Evolutionary conservation across 2,797 vertebrate genomes (phyloP), one percentile per base, ranked within the genome.

Genomic region (Myripristis jacobus): DNA sequence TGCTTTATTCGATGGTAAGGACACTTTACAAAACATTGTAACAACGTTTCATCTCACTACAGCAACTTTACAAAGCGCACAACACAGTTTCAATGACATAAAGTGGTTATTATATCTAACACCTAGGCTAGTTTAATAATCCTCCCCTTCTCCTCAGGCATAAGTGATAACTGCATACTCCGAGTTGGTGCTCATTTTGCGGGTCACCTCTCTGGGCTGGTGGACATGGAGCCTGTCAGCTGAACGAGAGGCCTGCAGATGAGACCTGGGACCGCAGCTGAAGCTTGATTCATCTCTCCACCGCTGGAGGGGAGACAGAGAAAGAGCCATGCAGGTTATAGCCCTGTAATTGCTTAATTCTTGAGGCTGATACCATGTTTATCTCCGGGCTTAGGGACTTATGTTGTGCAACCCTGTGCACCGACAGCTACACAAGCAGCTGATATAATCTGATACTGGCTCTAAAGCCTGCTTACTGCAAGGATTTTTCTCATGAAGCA

Each of bases 121-220:
- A 3, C 38, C 21, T 6, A 60, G 24, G 0, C 22, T 21, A 76
- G 44, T 21, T 18, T n/a, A 9, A 22, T 18, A 12, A 29, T 19
- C 3, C 10, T 41, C n/a, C 19, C 4, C 21, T 2, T 31, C 19
- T 51, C 3, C 4, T 25, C 18, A 92, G 36, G 90, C 88, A 22
- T 95, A 94, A 3, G 90, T 94, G 80, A 95, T 95, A 71, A 95
- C 82, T 0, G 94, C 94, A 29, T 95, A 95, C 74, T 95, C 94
- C 0, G 94, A 95, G 75, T 79, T 92, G 66, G 93, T 93, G 90
- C 94, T 95, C 91, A 95, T 90, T 80, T 94, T 94, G 68, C 94
- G 91, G 80, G 86, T 91, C 80, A 94, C 86, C 54, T 95, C 94
- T 79, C 91, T 91, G 57, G 90, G 70, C 44, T 83, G 90, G 13